phyloP scores from a whole-genome alignment of 2,888 invertebrate genomes.

The Tyria jacobaeae region DNA sequence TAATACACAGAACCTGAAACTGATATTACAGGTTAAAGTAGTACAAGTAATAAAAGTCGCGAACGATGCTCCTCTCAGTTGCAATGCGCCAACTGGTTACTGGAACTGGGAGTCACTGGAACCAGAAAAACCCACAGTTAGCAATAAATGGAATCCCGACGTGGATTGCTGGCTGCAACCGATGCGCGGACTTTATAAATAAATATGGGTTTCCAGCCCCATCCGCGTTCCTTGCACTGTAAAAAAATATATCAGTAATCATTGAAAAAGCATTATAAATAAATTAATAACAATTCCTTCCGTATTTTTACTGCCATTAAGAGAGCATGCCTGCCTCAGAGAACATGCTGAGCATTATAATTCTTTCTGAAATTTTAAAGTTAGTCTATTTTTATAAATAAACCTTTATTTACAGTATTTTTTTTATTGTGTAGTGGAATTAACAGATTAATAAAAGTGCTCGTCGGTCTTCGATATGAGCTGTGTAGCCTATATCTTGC shows the following conservation, averaged over 20 bases:
- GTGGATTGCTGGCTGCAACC: constrained; percentile 26
- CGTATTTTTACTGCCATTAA: constrained; percentile 12
- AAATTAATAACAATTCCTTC: constrained; percentile 28
- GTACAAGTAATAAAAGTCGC: constrained; percentile 40
- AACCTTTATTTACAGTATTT: constrained; percentile 15
- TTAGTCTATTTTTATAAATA: constrained; percentile 1
- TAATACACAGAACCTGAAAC: constrained; percentile 19
- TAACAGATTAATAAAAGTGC: constrained; percentile 29
- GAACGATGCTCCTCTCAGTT: constrained; percentile 33
- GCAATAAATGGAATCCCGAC: constrained; percentile 70
- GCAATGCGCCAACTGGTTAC: constrained; percentile 45
- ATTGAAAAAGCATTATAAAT: constrained; percentile 37
- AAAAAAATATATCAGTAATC: constrained; percentile 44
- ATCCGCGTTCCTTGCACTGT: constrained; percentile 47
- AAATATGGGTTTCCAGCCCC: constrained; percentile 42
- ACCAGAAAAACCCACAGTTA: constrained; percentile 72
- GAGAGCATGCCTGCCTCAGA: neutral
- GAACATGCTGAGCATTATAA: too few species aligned
- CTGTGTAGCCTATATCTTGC: constrained; percentile 36
- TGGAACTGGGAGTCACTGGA: constrained; percentile 55
- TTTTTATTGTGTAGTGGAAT: constrained; percentile 27
- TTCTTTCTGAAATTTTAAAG: neutral
- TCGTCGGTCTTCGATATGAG: constrained; percentile 24
- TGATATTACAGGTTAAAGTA: constrained; percentile 32
- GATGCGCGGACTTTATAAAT: constrained; percentile 49